Percentiles rank a stretch among this genome's conserved stretches.
These are phyloP conservation scores for Zootoca vivipara DNA, from an alignment of 2,113 vertebrate species.

Conservation along the genomic window DNA sequence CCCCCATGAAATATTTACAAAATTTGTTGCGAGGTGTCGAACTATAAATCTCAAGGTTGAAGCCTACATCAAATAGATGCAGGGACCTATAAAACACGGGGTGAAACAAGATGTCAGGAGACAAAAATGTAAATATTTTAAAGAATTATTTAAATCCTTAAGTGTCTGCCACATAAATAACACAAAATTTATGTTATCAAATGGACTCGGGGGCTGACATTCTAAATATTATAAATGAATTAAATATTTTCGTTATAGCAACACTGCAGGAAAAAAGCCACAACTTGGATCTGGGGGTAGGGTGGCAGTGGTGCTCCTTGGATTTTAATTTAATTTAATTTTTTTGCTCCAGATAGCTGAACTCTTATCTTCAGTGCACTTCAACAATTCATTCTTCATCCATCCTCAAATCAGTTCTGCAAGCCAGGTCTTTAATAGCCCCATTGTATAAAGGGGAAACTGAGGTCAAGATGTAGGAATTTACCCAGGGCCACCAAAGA, in stretches of 20 bases:
- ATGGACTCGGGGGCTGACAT: conserved; percentile 47
- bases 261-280: conserved; percentile 23
- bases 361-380: neutral
- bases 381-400: neutral
- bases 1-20: conserved; percentile 84
- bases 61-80: conserved; percentile 80
- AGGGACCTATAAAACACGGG: conserved; percentile 67
- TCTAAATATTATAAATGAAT: conserved; percentile 54
- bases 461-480: neutral
- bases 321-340: neutral
- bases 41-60: conserved; percentile 79
- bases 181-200: conserved; percentile 74
- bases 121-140: conserved; percentile 77
- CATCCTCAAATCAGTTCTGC: neutral
- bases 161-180: conserved; percentile 74
- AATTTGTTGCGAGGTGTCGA: conserved; percentile 84
- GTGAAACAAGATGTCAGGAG: conserved; percentile 75
- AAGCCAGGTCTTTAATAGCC: neutral
- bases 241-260: conserved; percentile 49
- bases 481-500: neutral
- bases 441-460: neutral
- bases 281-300: neutral
- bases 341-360: neutral
- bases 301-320: neutral
- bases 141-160: conserved; percentile 76